A percentile compares a stretch with the other conserved stretches of the same genome.
These are phyloP conservation scores for Ceriagrion tenellum DNA, from an alignment of 2,888 invertebrate genomes.

Conservation along the genomic window DNA sequence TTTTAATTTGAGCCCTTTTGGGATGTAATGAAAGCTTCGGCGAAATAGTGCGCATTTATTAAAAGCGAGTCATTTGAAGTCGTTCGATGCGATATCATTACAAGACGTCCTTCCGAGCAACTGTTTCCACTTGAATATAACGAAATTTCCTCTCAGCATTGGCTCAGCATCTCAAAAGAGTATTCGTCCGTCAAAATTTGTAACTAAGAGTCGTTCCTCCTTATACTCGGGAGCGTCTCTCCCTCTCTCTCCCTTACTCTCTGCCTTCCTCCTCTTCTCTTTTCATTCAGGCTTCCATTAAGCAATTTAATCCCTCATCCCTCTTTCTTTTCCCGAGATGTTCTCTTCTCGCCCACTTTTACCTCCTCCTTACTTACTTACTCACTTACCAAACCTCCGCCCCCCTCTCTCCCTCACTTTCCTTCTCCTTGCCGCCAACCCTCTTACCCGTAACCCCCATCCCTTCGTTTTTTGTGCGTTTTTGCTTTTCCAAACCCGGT, in stretches of 20 bases:
- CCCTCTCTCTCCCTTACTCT: neutral
- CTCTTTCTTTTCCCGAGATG: constrained; percentile 34
- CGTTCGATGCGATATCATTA: constrained; percentile 57
- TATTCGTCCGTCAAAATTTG: constrained; percentile 64
- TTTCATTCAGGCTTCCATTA: constrained; percentile 62
- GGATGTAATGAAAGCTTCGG: constrained; percentile 22
- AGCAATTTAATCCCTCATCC: constrained; percentile 67
- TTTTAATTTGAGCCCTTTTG: constrained; percentile 14
- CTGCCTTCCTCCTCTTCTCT: neutral
- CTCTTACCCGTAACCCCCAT: neutral
- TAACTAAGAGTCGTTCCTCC: constrained; percentile 51
- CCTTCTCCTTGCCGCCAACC: neutral
- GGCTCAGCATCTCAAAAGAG: constrained; percentile 46
- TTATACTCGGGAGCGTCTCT: neutral
- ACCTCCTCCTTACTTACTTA: neutral
- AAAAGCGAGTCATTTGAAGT: constrained; percentile 56
- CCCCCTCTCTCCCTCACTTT: neutral
- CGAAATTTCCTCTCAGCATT: constrained; percentile 60
- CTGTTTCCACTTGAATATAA: constrained; percentile 58
- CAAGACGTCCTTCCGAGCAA: constrained; percentile 57
- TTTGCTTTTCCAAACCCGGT: constrained; percentile 61
- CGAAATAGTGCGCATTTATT: constrained; percentile 33
- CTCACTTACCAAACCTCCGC: no score
- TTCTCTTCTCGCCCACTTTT: neutral
- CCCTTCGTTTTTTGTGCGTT: neutral